Base-by-base conservation (phyloP, 2,113 vertebrate species). In the Ia io region DNA sequence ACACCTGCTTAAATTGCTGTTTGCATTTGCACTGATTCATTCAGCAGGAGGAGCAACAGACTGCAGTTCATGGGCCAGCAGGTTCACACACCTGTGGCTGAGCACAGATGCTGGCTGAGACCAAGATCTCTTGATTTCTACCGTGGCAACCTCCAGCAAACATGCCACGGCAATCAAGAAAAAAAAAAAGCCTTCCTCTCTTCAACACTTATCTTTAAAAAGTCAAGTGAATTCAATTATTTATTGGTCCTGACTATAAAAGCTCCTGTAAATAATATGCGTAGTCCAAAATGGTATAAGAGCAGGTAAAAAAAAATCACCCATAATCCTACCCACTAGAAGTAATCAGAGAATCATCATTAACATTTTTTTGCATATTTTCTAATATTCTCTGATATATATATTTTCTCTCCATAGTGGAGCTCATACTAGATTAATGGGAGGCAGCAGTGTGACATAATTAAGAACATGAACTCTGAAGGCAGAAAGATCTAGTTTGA, bases 381-480 rank as follows among this genome's bases (percentile, higher is more conserved):
- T 77, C 17, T 90, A 69, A 94, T 88, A 40, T 69, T 83, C 78
- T 84, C 47, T 77, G 25, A 74, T 32, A 76, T 49, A 22, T 67
- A 51, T 84, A 11, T 59, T 73, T 35, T 14, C 25, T 20, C 32
- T 16, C 61, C 12, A 17, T 23, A 89, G 71, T n/a, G 71, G 30
- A 71, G 32, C 78, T 89, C 63, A 65, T 40, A 16, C 37, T 89
- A 28, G 56, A 84, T 42, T 76, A 91, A 35, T n/a, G 44, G 49
- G 70, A 88, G 84, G 51, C 69, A 87, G 20, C 61, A 78, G 23
- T 84, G 32, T 84, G 32, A 20, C 32, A 5, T 40, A 23, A 88
- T 94, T 84, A 77, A 94, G 78, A 88, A 71, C 69, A 87, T 42
- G 61, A 84, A 70, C 51, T 88, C 32, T 78, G 42, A 90, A 95